These are phyloP conservation scores for Paramormyrops kingsleyae DNA, from an alignment of 2,113 vertebrate species.

Conservation along the genomic window DNA sequence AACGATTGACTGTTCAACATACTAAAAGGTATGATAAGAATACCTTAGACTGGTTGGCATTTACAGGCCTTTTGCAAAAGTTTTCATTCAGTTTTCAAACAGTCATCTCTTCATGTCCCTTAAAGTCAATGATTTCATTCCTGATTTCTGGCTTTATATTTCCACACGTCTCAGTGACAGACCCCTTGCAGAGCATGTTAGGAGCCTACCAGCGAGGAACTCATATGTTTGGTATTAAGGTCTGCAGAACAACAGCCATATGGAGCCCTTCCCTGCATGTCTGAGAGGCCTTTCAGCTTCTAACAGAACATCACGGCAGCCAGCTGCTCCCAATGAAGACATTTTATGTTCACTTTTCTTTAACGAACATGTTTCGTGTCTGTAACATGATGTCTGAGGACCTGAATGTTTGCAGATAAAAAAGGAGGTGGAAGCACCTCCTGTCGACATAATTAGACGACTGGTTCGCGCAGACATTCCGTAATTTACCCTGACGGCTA, in stretches of 20 bases:
- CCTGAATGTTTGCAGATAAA: neutral
- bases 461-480: neutral
- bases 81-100: neutral
- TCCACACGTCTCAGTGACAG: constrained; percentile 48
- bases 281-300: constrained; percentile 24
- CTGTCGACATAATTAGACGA: neutral
- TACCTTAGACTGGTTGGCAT: neutral
- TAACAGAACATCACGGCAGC: constrained; percentile 5
- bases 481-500: neutral
- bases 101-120: neutral
- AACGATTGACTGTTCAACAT: neutral
- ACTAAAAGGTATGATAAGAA: neutral
- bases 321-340: constrained; percentile 28
- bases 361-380: constrained; percentile 12
- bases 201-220: constrained; percentile 45
- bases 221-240: constrained; percentile 66
- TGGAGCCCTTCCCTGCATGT: constrained; percentile 35
- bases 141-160: constrained; percentile 17
- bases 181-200: constrained; percentile 34
- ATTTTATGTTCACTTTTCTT: constrained; percentile 19
- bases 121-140: neutral
- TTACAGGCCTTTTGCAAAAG: neutral
- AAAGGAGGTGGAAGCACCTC: neutral
- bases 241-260: constrained; percentile 41
- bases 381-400: constrained; percentile 31